Evolutionary conservation across 2,888 invertebrate species (phyloP).

Genomic region (Ischnus inquisitorius): DNA sequence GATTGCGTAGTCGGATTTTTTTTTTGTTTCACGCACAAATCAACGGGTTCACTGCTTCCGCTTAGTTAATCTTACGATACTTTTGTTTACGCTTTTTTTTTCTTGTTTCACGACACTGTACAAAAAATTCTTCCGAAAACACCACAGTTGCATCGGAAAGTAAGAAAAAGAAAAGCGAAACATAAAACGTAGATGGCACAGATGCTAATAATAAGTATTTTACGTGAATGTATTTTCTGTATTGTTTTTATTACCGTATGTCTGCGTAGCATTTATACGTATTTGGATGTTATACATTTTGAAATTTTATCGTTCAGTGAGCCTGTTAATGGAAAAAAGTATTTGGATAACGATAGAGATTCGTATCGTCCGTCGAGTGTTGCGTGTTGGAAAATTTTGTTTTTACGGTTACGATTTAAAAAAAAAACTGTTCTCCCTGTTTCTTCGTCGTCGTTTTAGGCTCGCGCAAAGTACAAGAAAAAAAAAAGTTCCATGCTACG

Average conservation of each 20-base stretch:
- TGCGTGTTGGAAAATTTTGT: neutral
- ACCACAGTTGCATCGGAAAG: neutral
- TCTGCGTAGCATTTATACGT: neutral
- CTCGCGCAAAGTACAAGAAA: slow-evolving; percentile 24
- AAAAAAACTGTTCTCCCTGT: slow-evolving; percentile 53
- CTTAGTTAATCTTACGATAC: neutral
- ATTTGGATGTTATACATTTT: neutral
- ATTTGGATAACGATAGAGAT: neutral
- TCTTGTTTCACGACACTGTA: neutral
- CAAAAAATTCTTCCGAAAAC: neutral
- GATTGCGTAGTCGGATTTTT: slow-evolving; percentile 1
- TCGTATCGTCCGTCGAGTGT: neutral
- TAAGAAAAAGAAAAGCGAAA: too few relatives aligned
- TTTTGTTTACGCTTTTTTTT: slow-evolving; percentile 2
- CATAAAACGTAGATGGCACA: neutral
- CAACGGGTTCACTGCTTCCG: slow-evolving; percentile 18
- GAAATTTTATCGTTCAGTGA: neutral
- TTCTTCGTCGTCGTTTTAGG: too few relatives aligned
- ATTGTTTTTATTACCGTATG: neutral
- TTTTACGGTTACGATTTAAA: slow-evolving; percentile 19
- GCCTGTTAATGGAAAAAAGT: slow-evolving; percentile 10
- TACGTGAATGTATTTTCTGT: neutral
- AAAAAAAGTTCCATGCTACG: slow-evolving; percentile 68
- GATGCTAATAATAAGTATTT: neutral
- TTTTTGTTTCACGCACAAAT: neutral